Evolutionary conservation across 2,888 invertebrate species (phyloP).

Genomic region (Diarsia rubi): DNA sequence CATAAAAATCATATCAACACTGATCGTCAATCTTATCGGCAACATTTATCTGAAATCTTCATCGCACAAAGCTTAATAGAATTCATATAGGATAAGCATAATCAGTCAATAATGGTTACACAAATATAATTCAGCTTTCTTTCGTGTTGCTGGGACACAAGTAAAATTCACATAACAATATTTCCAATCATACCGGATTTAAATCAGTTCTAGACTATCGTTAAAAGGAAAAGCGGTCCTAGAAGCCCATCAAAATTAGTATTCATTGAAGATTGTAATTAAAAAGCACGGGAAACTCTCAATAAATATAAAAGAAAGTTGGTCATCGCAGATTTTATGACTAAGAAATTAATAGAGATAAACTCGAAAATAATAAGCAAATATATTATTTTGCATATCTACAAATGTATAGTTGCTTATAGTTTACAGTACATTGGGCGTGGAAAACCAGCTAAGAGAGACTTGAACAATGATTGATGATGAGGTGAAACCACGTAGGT

Average conservation of each 20-base stretch:
- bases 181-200: conserved; percentile 22
- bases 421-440: conserved; percentile 41
- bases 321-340: conserved; percentile 31
- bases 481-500: conserved; percentile 65
- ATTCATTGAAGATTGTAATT: conserved; percentile 34
- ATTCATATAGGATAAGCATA: background rate
- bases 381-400: conserved; percentile 37
- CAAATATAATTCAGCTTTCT: too few relatives aligned
- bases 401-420: conserved; percentile 16
- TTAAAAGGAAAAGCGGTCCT: conserved; percentile 26
- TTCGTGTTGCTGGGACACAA: too few relatives aligned
- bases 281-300: conserved; percentile 18
- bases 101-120: too few relatives aligned
- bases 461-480: conserved; percentile 71
- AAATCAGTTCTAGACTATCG: conserved; percentile 11
- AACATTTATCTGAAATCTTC: conserved; percentile 8
- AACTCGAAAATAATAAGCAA: conserved; percentile 20
- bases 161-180: background rate
- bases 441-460: conserved; percentile 55
- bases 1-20: conserved; percentile 39
- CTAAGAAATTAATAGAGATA: conserved; percentile 25
- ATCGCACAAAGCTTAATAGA: background rate
- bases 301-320: conserved; percentile 41
- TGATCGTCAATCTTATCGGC: conserved; percentile 23
- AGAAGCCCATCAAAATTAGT: conserved; percentile 29